These are phyloP conservation scores for Phylloscopus trochiloides DNA, from an alignment of 2,113 vertebrate species.

Conservation along the genomic window DNA sequence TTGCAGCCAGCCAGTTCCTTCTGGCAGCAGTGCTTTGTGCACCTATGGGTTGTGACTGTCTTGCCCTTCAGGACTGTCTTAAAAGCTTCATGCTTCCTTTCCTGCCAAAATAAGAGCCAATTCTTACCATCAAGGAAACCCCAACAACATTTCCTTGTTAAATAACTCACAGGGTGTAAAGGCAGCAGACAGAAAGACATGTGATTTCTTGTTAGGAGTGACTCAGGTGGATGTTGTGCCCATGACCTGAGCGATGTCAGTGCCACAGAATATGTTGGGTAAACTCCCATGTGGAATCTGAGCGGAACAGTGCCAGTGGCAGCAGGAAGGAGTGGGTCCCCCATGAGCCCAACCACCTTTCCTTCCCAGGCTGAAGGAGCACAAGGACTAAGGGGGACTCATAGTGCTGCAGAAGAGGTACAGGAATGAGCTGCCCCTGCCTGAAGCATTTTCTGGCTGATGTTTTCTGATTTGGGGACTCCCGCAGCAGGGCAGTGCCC, in stretches of 20 bases:
- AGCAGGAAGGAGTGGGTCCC: not conserved
- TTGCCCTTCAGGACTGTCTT: not conserved
- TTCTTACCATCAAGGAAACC: not conserved
- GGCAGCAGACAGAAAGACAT: not conserved
- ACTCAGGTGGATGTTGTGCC: not conserved
- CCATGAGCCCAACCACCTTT: rapidly evolving
- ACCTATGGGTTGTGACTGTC: rapidly evolving
- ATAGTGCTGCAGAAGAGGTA: not conserved
- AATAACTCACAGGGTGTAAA: rapidly evolving
- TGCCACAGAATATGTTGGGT: not conserved
- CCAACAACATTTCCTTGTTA: not conserved
- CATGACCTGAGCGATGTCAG: not conserved
- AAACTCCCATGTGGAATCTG: not conserved
- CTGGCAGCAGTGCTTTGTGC: not conserved
- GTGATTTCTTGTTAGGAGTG: not conserved
- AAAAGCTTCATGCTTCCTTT: not conserved
- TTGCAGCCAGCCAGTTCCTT: not conserved
- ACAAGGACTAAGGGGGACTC: not conserved
- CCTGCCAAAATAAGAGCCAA: not conserved
- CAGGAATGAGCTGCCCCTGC: not conserved
- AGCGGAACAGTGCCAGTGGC: not conserved
- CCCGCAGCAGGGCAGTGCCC: not conserved
- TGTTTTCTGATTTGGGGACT: not conserved
- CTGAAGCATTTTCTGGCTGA: not conserved
- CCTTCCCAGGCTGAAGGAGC: not conserved